Percentiles rank a stretch among this genome's conserved stretches.
These are phyloP conservation scores for Nymphalis urticae DNA, from an alignment of 2,888 invertebrate species.

Conservation along the genomic window DNA sequence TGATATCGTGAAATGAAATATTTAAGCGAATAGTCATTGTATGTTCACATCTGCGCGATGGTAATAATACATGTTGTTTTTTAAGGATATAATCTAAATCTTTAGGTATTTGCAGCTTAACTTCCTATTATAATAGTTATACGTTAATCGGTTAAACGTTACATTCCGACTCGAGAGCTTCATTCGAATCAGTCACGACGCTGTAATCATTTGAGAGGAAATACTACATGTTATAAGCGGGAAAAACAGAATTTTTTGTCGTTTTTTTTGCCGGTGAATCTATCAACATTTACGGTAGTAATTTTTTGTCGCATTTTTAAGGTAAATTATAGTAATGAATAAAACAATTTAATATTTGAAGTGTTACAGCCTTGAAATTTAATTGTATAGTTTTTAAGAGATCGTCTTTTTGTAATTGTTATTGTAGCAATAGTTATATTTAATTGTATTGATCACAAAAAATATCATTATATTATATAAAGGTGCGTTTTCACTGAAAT, in stretches of 20 bases:
- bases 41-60: too few species aligned
- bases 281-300: constrained; percentile 41
- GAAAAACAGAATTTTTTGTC: constrained; percentile 34
- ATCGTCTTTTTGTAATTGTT: constrained; percentile 15
- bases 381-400: constrained; percentile 19
- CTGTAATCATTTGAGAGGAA: constrained; percentile 50
- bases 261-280: constrained; percentile 9
- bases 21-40: too few species aligned
- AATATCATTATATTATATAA: too few species aligned
- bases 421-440: constrained; percentile 4
- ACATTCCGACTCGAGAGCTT: constrained; percentile 20
- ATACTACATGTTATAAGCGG: constrained; percentile 40
- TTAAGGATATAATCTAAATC: not conserved
- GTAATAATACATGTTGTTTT: too few species aligned
- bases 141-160: constrained; percentile 28
- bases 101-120: not conserved
- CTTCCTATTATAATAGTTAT: not conserved
- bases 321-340: constrained; percentile 37
- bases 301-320: constrained; percentile 23
- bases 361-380: constrained; percentile 29
- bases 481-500: too few species aligned
- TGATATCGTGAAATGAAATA: too few species aligned
- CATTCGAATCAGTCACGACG: constrained; percentile 46
- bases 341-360: constrained; percentile 30
- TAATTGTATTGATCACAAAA: too few species aligned